These are phyloP conservation scores for Trematocara variabile DNA, from an alignment of 2,113 vertebrate genomes.

Conservation along the genomic window DNA sequence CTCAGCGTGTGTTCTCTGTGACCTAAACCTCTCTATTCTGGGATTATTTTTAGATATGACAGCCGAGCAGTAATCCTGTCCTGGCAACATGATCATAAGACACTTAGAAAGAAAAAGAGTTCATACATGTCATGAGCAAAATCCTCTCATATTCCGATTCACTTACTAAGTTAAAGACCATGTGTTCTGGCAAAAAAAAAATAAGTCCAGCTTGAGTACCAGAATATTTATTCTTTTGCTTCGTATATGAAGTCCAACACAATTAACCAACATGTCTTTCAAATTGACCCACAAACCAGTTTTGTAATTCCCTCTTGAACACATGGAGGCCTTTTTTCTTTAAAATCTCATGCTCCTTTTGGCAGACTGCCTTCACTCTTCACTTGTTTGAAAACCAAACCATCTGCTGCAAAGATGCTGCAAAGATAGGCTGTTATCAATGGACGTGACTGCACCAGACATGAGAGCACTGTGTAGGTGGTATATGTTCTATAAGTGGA, in stretches of 20 bases:
- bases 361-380: neutral
- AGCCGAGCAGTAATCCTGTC: constrained; percentile 32
- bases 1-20: constrained; percentile 6
- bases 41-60: constrained; percentile 49
- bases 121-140: neutral
- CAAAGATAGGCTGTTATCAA: neutral
- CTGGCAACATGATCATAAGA: constrained; percentile 9
- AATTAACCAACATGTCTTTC: neutral
- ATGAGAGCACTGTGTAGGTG: neutral
- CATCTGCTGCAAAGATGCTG: neutral
- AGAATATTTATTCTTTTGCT: neutral
- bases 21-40: constrained; percentile 20
- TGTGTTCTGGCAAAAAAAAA: neutral
- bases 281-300: neutral
- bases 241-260: neutral
- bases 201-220: neutral
- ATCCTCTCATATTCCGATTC: neutral
- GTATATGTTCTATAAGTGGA: neutral
- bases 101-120: constrained; percentile 6
- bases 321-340: neutral
- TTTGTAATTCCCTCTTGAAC: neutral
- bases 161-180: neutral
- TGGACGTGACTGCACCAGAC: neutral
- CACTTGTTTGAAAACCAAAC: neutral
- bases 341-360: neutral